phyloP scores from a whole-genome alignment of 2,797 vertebrate genomes.

The Alfaro cultratus region DNA sequence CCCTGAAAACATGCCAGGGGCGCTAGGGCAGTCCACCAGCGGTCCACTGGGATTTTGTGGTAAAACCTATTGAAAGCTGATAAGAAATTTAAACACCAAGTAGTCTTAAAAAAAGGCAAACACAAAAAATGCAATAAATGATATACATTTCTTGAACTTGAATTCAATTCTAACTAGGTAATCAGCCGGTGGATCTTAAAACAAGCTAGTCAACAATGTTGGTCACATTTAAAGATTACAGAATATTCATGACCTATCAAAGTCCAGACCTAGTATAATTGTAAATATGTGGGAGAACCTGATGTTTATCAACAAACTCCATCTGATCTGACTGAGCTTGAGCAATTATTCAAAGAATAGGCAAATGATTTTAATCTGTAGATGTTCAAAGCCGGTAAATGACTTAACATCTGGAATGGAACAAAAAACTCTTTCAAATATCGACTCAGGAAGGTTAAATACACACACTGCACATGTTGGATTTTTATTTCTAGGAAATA shows the following conservation, averaged over 20 bases:
- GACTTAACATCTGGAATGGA: not conserved
- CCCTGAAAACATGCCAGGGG: too few relatives aligned
- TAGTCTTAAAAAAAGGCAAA: not conserved
- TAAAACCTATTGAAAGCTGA: too few relatives aligned
- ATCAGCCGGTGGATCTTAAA: too few relatives aligned
- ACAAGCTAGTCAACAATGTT: not conserved
- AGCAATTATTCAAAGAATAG: not conserved
- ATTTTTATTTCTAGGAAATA: not conserved
- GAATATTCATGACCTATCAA: too few relatives aligned
- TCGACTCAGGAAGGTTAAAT: not conserved
- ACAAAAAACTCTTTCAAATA: not conserved
- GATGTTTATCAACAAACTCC: not conserved
- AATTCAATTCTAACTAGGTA: too few relatives aligned
- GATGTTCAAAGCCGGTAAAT: not conserved
- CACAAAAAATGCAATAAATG: not conserved
- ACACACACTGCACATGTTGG: not conserved
- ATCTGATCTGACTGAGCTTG: not conserved
- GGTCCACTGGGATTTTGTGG: not conserved
- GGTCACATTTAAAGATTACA: not conserved
- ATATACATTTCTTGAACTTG: not conserved
- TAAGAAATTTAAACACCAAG: too few relatives aligned
- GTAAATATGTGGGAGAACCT: not conserved
- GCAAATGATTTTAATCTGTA: not conserved
- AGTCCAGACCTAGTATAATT: too few relatives aligned
- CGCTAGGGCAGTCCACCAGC: not conserved